Evolutionary conservation across 2,113 vertebrate genomes (phyloP).

Genomic region (Salvelinus sp.): DNA sequence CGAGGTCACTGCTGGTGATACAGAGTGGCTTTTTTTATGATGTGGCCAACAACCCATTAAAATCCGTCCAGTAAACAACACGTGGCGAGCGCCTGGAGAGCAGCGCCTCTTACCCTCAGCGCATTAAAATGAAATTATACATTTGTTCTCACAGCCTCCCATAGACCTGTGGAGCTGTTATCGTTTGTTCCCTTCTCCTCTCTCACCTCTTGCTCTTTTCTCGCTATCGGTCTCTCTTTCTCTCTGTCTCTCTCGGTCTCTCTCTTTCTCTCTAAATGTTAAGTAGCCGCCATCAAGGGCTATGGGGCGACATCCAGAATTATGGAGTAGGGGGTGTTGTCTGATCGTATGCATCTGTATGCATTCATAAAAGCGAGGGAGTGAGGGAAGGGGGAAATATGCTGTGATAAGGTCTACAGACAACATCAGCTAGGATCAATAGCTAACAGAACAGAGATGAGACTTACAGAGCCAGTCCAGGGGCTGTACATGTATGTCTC

Average conservation of each 20-base stretch:
- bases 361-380: not conserved
- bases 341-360: too few relatives aligned
- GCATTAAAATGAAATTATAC: slow-evolving; percentile 55
- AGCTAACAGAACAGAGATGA: too few relatives aligned
- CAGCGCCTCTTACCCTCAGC: slow-evolving; percentile 31
- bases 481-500: not conserved
- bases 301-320: too few relatives aligned
- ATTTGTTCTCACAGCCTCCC: slow-evolving; percentile 47
- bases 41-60: slow-evolving; percentile 66
- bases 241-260: too few relatives aligned
- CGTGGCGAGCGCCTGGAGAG: slow-evolving; percentile 54
- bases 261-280: too few relatives aligned
- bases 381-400: not conserved
- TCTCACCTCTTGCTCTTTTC: too few relatives aligned
- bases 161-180: not conserved
- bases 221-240: too few relatives aligned
- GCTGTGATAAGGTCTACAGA: too few relatives aligned
- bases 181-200: not conserved
- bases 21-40: slow-evolving; percentile 61
- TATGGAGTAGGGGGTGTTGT: too few relatives aligned
- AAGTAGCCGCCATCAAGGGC: too few relatives aligned
- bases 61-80: slow-evolving; percentile 61
- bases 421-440: too few relatives aligned
- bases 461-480: not conserved
- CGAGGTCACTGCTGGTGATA: slow-evolving; percentile 44